Conservation (phyloP, 2,797 vertebrate genomes). For the Otolemur crassicaudatus region DNA sequence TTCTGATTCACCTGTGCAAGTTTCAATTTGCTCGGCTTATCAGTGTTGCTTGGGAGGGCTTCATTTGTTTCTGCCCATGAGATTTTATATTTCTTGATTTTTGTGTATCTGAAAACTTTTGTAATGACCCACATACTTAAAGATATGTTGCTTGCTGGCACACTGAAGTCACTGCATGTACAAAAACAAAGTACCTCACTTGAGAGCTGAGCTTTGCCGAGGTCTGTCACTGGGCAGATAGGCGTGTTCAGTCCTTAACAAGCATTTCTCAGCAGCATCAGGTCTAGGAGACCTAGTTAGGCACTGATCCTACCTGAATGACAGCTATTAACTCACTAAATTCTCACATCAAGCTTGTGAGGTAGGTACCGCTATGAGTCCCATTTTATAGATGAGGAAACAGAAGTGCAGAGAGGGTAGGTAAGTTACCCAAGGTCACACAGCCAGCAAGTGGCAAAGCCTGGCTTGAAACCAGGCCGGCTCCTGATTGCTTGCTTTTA, state of each 20-base stretch:
- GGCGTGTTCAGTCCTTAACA: background rate
- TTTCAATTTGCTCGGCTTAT: too few species aligned
- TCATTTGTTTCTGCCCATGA: too few species aligned
- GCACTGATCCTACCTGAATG: background rate
- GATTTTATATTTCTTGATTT: too few species aligned
- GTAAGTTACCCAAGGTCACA: background rate
- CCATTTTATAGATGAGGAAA: conserved; percentile 23
- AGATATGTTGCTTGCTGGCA: background rate
- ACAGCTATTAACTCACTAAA: background rate
- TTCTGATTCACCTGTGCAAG: too few species aligned
- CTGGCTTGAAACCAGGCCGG: background rate
- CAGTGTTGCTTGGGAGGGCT: too few species aligned
- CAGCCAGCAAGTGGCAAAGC: background rate
- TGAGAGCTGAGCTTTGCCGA: background rate
- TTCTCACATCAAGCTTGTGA: background rate
- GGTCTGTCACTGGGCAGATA: background rate
- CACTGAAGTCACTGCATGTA: background rate
- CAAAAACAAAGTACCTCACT: background rate
- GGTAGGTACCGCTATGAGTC: background rate
- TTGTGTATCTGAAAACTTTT: too few species aligned
- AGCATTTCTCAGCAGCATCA: background rate
- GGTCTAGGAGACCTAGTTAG: background rate
- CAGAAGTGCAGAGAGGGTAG: background rate
- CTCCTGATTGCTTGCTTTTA: background rate
- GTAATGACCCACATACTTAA: background rate